Percentiles rank a stretch among this genome's conserved stretches.
Conservation (phyloP, 2,888 invertebrate species). For the Noctua janthe region DNA sequence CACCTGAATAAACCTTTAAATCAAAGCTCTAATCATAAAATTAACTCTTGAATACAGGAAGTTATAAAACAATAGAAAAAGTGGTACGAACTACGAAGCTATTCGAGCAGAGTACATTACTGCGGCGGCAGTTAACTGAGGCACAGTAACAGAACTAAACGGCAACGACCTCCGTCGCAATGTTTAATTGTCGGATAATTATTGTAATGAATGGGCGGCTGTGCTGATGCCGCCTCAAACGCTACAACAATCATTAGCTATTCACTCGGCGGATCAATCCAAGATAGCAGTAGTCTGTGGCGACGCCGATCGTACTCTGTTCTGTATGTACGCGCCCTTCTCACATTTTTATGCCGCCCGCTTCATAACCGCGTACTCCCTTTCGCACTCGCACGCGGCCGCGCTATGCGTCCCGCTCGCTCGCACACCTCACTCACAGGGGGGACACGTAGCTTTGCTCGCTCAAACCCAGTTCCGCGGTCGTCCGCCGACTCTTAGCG, state of each 20-base stretch:
- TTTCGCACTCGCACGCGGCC: slow-evolving; percentile 58
- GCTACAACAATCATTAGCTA: slow-evolving; percentile 81
- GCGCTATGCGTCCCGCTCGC: slow-evolving; percentile 75
- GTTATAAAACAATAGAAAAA: slow-evolving; percentile 64
- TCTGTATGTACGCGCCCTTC: slow-evolving; percentile 80
- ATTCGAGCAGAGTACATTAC: slow-evolving; percentile 46
- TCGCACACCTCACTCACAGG: slow-evolving; percentile 76
- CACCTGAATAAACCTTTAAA: slow-evolving; percentile 20
- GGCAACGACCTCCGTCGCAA: slow-evolving; percentile 82
- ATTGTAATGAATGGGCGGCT: slow-evolving; percentile 83
- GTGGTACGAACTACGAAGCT: slow-evolving; percentile 44
- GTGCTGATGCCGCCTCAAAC: slow-evolving; percentile 76
- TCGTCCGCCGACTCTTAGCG: slow-evolving; percentile 88
- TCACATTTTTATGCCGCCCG: slow-evolving; percentile 83
- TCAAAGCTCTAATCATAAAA: slow-evolving; percentile 46
- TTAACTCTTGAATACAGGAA: slow-evolving; percentile 50
- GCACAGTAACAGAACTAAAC: slow-evolving; percentile 66
- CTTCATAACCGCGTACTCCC: slow-evolving; percentile 74
- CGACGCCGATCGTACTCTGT: slow-evolving; percentile 74
- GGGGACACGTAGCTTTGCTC: slow-evolving; percentile 86
- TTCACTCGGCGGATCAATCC: slow-evolving; percentile 83
- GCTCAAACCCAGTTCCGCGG: slow-evolving; percentile 83
- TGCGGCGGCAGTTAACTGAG: slow-evolving; percentile 59
- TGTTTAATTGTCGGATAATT: slow-evolving; percentile 83
- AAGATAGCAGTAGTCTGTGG: slow-evolving; percentile 74